phyloP scores from a whole-genome alignment of 2,888 invertebrate species.

The Tiliacea citrago region DNA sequence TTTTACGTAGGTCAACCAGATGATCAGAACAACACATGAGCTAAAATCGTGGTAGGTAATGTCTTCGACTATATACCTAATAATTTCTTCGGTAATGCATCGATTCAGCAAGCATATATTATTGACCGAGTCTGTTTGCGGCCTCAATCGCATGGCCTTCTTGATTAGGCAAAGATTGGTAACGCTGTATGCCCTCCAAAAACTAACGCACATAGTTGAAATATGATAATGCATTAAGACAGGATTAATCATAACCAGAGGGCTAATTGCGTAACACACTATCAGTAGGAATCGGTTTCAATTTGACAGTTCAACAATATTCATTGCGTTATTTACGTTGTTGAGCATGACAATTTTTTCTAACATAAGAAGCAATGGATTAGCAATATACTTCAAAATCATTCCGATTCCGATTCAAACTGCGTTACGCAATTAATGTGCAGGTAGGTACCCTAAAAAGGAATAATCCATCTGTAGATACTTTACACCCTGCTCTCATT shows the following conservation, averaged over 20 bases:
- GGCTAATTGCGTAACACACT: too few relatives aligned
- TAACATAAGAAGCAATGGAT: too few relatives aligned
- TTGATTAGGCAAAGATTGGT: slow-evolving; percentile 45
- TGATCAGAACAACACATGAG: neutral
- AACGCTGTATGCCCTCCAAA: slow-evolving; percentile 35
- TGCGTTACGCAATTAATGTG: too few relatives aligned
- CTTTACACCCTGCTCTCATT: neutral
- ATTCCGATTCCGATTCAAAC: too few relatives aligned
- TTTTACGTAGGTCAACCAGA: slow-evolving; percentile 10
- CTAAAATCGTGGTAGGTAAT: neutral
- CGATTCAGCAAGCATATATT: slow-evolving; percentile 28
- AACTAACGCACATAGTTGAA: slow-evolving; percentile 24
- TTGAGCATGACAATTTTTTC: too few relatives aligned
- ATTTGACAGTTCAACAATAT: too few relatives aligned
- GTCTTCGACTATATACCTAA: slow-evolving; percentile 1
- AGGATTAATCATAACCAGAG: too few relatives aligned
- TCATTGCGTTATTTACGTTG: too few relatives aligned
- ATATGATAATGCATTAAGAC: slow-evolving; percentile 13
- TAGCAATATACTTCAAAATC: too few relatives aligned
- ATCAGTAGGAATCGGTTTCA: too few relatives aligned
- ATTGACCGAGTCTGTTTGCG: slow-evolving; percentile 40
- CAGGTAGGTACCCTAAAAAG: neutral
- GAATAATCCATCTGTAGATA: neutral
- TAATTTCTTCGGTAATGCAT: slow-evolving; percentile 15
- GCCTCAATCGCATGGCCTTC: slow-evolving; percentile 46